Evolutionary conservation across 2,888 invertebrate genomes (phyloP).

Genomic region (Trachelus troglodyta): DNA sequence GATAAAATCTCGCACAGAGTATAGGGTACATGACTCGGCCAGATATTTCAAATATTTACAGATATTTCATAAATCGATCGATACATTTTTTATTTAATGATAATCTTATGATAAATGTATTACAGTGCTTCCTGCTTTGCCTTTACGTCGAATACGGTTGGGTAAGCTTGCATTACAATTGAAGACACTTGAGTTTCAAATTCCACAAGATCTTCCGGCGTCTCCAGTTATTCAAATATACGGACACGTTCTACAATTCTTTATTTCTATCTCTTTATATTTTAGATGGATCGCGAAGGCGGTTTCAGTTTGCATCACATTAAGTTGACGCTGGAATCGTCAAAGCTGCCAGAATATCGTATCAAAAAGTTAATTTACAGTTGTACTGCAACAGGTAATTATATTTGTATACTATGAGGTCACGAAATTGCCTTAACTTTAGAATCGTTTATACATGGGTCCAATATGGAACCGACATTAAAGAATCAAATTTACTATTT

Average conservation of each 20-base stretch:
- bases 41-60: no score
- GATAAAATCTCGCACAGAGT: no score
- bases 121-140: conserved; percentile 47
- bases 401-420: neutral
- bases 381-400: conserved; percentile 37
- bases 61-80: neutral
- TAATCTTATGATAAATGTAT: conserved; percentile 6
- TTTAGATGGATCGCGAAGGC: conserved; percentile 44
- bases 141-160: conserved; percentile 44
- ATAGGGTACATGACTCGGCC: neutral
- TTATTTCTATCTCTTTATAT: neutral
- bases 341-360: conserved; percentile 29
- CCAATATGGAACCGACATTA: neutral
- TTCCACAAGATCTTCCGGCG: neutral
- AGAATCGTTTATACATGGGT: neutral
- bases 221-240: neutral
- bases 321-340: conserved; percentile 30
- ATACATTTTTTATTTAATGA: neutral
- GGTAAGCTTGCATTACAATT: conserved; percentile 27
- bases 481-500: no score
- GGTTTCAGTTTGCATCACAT: conserved; percentile 38
- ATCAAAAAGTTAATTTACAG: conserved; percentile 32
- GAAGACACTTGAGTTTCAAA: neutral
- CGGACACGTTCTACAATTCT: neutral
- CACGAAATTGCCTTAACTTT: no score